These are phyloP conservation scores for Drosophila virilis DNA, from an alignment of 1,140 invertebrate genomes.

Conservation along the genomic window DNA sequence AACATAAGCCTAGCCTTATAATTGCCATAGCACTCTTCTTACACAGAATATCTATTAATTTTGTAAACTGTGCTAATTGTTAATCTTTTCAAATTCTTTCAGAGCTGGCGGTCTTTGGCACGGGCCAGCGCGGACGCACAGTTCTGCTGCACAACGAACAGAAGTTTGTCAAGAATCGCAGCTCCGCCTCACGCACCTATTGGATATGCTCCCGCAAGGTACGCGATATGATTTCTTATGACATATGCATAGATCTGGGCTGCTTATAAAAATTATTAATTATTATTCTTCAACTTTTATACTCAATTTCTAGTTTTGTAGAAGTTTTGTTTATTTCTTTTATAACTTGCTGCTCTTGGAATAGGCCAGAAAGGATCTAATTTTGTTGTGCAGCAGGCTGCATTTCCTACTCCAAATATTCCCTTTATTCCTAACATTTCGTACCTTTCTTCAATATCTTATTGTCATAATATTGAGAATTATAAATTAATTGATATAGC, in stretches of 20 bases:
- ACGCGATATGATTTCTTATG: neutral
- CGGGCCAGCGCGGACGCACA: slow-evolving; percentile 74
- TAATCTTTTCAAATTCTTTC: slow-evolving; percentile 36
- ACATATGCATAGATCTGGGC: neutral
- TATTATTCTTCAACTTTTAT: no score
- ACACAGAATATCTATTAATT: neutral
- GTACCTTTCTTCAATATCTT: no score
- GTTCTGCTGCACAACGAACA: slow-evolving; percentile 69
- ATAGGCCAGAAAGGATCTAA: no score
- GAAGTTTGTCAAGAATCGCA: slow-evolving; percentile 80
- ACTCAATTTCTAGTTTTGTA: no score
- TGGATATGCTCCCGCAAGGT: slow-evolving; percentile 82
- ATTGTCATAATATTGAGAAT: no score
- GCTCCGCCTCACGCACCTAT: slow-evolving; percentile 75
- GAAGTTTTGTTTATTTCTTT: no score
- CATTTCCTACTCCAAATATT: no score
- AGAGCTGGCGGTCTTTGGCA: slow-evolving; percentile 77
- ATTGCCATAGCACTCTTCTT: slow-evolving; percentile 7
- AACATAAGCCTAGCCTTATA: slow-evolving; percentile 21
- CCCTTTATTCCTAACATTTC: no score
- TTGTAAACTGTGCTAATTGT: neutral
- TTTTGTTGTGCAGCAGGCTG: no score
- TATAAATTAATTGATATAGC: no score
- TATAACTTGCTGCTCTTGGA: no score
- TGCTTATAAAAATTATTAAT: no score